Conservation (phyloP, 2,888 invertebrate species). For the Euclidia mi region DNA sequence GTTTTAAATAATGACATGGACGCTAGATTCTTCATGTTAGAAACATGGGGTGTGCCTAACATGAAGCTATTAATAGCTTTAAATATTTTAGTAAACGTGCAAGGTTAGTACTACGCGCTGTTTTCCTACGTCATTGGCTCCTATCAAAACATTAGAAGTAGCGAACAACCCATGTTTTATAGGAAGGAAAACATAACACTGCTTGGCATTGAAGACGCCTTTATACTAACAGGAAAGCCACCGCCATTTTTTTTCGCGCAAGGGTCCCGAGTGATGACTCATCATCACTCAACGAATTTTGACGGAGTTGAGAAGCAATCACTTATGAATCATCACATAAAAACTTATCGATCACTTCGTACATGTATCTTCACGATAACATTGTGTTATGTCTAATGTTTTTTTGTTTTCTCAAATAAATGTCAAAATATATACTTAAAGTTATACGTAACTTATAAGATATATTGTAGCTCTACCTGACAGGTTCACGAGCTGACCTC, state of each 20-base stretch:
- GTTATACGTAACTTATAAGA: constrained; percentile 30
- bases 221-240: constrained; percentile 36
- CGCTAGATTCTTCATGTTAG: constrained; percentile 37
- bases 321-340: constrained; percentile 46
- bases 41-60: constrained; percentile 40
- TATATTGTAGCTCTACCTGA: constrained; percentile 31
- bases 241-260: constrained; percentile 37
- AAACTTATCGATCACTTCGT: constrained; percentile 10
- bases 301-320: constrained; percentile 46
- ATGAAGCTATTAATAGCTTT: constrained; percentile 44
- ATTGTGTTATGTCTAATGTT: not conserved
- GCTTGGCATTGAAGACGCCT: constrained; percentile 20
- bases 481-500: constrained; percentile 38
- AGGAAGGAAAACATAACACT: constrained; percentile 25
- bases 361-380: constrained; percentile 2
- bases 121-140: constrained; percentile 43
- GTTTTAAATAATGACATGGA: constrained; percentile 51
- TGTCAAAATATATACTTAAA: constrained; percentile 14
- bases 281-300: constrained; percentile 40
- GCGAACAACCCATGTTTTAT: constrained; percentile 15
- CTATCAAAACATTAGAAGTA: constrained; percentile 48
- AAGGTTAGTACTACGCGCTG: constrained; percentile 50
- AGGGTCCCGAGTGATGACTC: constrained; percentile 37
- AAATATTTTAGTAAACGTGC: constrained; percentile 54
- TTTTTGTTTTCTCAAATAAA: constrained; percentile 4